Conservation (phyloP, 2,797 vertebrate species). For the Enteromius treurensis region DNA sequence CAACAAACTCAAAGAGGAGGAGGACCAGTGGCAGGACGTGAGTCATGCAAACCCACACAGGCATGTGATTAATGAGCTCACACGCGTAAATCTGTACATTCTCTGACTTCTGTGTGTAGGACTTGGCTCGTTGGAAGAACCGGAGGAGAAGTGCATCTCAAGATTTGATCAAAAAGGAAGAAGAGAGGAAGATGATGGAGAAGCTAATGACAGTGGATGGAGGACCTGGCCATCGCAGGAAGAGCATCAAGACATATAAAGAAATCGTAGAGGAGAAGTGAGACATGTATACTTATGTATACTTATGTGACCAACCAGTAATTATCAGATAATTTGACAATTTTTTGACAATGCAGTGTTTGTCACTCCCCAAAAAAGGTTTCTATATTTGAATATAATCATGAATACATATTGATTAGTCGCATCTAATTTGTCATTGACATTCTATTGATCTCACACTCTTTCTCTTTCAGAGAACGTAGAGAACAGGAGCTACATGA, state of each 20-base stretch:
- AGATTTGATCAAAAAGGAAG: slow-evolving; percentile 95
- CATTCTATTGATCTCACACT: neutral
- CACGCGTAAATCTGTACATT: neutral
- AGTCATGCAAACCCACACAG: slow-evolving; percentile 67
- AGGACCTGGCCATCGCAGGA: slow-evolving; percentile 78
- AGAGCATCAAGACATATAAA: slow-evolving; percentile 98
- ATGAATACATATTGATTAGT: neutral
- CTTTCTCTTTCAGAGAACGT: slow-evolving; percentile 79
- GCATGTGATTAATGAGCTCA: neutral
- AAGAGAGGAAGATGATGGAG: slow-evolving; percentile 96
- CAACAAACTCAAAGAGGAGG: slow-evolving; percentile 87
- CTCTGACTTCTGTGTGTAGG: slow-evolving; percentile 72
- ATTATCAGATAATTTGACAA: neutral
- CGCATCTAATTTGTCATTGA: neutral
- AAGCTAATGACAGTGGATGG: slow-evolving; percentile 84
- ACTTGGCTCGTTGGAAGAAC: slow-evolving; percentile 95
- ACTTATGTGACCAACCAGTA: neutral
- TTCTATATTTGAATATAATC: neutral
- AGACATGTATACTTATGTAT: slow-evolving; percentile 53
- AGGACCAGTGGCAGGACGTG: slow-evolving; percentile 95
- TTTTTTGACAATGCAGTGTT: neutral
- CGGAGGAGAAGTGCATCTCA: slow-evolving; percentile 93
- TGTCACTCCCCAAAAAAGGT: neutral
- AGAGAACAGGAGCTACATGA: slow-evolving; percentile 90
- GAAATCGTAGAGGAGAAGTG: slow-evolving; percentile 98